Percentiles rank a stretch among this genome's conserved stretches.
Conservation (phyloP, 64 coral and sea anemone species). For the Montipora efflorescens region DNA sequence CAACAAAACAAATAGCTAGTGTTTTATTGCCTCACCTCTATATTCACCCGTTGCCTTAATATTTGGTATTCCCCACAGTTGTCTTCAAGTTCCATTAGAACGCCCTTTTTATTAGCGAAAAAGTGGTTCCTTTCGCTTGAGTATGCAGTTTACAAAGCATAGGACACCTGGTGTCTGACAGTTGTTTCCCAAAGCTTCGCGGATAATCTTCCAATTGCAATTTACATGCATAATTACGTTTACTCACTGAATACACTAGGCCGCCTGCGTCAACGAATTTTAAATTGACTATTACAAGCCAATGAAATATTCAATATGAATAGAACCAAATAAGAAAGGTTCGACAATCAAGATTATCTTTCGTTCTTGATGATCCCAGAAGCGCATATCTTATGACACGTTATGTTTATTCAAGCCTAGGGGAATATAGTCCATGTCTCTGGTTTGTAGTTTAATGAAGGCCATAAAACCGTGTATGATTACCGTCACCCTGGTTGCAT, state of each 20-base stretch:
- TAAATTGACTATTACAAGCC: background rate
- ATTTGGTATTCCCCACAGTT: background rate
- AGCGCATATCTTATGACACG: too few species aligned
- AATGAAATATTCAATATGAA: too few species aligned
- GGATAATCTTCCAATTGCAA: background rate
- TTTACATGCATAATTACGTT: background rate
- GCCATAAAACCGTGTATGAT: too few species aligned
- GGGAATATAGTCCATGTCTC: too few species aligned
- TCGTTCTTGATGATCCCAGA: too few species aligned
- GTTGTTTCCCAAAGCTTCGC: background rate
- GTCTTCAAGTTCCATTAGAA: background rate
- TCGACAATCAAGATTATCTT: too few species aligned
- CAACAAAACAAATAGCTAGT: too few species aligned
- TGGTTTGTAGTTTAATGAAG: too few species aligned
- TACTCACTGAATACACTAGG: background rate
- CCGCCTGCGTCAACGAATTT: background rate
- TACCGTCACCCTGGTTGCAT: too few species aligned
- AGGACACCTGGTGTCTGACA: background rate
- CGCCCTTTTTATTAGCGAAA: background rate
- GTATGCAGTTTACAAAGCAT: background rate
- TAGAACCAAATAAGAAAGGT: too few species aligned
- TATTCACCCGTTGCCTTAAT: too few species aligned
- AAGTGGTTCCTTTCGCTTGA: background rate
- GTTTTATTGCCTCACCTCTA: background rate
- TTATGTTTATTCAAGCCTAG: too few species aligned